Conservation (phyloP, 1,140 invertebrate species). For the Psilanteris sp. region DNA sequence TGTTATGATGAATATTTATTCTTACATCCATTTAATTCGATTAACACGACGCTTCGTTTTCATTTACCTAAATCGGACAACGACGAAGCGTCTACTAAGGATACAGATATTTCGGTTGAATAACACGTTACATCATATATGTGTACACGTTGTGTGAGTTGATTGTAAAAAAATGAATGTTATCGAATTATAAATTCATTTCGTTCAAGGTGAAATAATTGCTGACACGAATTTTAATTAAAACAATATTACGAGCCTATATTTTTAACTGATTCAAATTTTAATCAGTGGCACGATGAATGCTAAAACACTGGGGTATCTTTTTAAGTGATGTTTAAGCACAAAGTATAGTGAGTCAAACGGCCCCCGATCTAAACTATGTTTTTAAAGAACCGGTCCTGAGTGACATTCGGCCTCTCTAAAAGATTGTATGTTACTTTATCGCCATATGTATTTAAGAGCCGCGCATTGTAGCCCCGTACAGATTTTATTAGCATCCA, state of each 20-base stretch:
- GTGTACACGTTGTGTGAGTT: too few relatives aligned
- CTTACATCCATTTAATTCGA: too few relatives aligned
- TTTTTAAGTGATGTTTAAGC: constrained; percentile 51
- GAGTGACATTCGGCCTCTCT: constrained; percentile 56
- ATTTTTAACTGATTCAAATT: constrained; percentile 41
- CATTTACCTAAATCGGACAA: too few relatives aligned
- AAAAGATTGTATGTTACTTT: constrained; percentile 42
- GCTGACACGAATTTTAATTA: constrained; percentile 52
- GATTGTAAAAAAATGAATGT: constrained; percentile 23
- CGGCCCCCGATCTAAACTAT: constrained; percentile 41
- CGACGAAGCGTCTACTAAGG: too few relatives aligned
- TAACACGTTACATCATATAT: constrained; percentile 23
- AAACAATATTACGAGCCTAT: constrained; percentile 27
- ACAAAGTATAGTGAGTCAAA: constrained; percentile 47
- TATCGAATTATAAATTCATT: constrained; percentile 31
- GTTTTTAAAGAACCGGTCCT: constrained; percentile 62
- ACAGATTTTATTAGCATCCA: constrained; percentile 34
- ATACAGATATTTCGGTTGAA: too few relatives aligned
- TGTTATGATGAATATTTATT: too few relatives aligned
- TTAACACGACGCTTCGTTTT: too few relatives aligned
- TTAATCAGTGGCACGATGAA: constrained; percentile 40
- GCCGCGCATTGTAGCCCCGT: constrained; percentile 19
- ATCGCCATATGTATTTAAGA: constrained; percentile 43
- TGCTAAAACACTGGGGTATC: constrained; percentile 37
- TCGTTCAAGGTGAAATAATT: constrained; percentile 38